phyloP scores from a whole-genome alignment of 2,888 invertebrate genomes.

The Cheilosia vulpina region DNA sequence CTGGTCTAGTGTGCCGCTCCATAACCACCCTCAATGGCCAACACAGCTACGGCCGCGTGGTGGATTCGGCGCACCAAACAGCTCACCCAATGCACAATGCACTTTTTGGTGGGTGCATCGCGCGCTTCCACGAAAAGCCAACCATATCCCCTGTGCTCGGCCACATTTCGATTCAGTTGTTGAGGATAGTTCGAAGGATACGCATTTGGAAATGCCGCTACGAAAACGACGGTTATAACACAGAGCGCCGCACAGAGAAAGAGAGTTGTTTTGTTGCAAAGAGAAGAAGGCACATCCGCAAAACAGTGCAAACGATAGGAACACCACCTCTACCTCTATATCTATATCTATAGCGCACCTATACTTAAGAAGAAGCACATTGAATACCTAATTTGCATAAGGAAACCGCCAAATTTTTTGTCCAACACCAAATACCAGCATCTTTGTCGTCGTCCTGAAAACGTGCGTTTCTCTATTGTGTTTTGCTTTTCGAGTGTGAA shows the following conservation, averaged over 20 bases:
- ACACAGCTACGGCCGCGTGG: conserved; percentile 30
- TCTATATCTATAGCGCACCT: conserved; percentile 34
- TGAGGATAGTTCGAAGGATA: conserved; percentile 82
- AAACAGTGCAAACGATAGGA: conserved; percentile 39
- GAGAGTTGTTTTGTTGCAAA: conserved; percentile 31
- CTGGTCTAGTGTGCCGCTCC: conserved; percentile 33
- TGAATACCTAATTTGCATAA: conserved; percentile 75
- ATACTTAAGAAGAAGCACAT: conserved; percentile 71
- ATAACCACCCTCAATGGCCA: conserved; percentile 68
- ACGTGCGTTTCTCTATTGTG: conserved; percentile 58
- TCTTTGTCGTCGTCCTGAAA: conserved; percentile 63
- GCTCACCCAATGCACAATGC: conserved; percentile 50
- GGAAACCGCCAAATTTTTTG: conserved; percentile 75
- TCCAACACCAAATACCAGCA: conserved; percentile 39
- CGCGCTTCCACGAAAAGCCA: conserved; percentile 9
- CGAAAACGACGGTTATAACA: conserved; percentile 71
- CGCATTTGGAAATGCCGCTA: conserved; percentile 78
- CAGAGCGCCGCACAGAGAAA: conserved; percentile 38
- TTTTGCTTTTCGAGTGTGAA: conserved; percentile 34
- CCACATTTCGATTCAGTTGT: conserved; percentile 79
- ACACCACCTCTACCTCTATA: conserved; percentile 37
- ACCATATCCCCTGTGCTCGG: conserved; percentile 45
- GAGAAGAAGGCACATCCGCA: conserved; percentile 8
- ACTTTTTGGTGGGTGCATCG: conserved; percentile 29
- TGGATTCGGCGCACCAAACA: conserved; percentile 61